phyloP scores from a whole-genome alignment of 2,113 vertebrate genomes.

The Gymnobelideus leadbeateri region DNA sequence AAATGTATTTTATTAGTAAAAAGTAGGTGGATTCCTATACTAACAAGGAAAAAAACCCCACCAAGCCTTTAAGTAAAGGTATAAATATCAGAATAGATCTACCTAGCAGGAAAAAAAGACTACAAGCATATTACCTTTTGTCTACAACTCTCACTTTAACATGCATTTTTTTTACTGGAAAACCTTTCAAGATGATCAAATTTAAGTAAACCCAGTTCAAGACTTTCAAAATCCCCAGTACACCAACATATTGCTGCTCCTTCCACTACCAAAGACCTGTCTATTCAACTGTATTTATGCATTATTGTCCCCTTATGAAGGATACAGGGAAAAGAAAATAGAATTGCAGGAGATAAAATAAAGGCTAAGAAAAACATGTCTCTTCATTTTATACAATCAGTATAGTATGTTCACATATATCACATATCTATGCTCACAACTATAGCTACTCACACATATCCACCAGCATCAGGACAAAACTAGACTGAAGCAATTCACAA shows the following conservation, averaged over 20 bases:
- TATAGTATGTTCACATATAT: not conserved
- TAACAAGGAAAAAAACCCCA: not conserved
- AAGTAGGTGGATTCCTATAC: not conserved
- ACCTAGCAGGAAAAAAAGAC: not conserved
- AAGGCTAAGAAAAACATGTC: not conserved
- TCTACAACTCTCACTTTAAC: not conserved
- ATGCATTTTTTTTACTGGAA: not conserved
- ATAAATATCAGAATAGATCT: not conserved
- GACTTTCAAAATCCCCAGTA: not conserved
- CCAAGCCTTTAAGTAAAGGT: not conserved
- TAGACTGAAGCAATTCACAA: not conserved
- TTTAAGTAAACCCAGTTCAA: not conserved
- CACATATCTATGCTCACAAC: not conserved
- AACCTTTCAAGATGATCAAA: not conserved
- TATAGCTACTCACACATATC: not conserved
- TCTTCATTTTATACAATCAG: not conserved
- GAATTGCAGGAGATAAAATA: not conserved
- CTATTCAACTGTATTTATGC: not conserved
- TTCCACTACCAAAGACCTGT: not conserved
- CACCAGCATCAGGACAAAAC: not conserved
- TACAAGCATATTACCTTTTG: not conserved
- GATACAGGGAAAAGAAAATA: not conserved
- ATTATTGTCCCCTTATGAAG: not conserved
- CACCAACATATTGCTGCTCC: not conserved
- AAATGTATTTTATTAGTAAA: not conserved